These are phyloP conservation scores for Actinia equina DNA, from an alignment of 64 coral and sea anemone species.

Conservation along the genomic window DNA sequence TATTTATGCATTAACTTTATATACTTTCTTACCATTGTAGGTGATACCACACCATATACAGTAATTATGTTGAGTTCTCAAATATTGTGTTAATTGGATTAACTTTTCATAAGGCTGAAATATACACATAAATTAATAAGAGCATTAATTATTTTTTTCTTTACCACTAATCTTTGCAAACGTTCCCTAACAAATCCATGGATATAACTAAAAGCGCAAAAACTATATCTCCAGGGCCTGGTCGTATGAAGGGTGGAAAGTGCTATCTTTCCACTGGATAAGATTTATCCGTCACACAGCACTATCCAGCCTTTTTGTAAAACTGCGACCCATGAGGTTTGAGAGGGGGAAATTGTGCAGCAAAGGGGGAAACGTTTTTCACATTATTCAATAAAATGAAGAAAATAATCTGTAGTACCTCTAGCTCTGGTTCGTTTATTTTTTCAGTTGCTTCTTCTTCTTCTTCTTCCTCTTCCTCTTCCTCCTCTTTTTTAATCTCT, in stretches of 20 bases:
- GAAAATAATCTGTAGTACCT: neutral
- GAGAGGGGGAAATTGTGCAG: too few species aligned
- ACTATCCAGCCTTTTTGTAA: too few species aligned
- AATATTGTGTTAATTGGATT: slow-evolving; percentile 70
- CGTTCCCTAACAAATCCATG: too few species aligned
- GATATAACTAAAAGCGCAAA: too few species aligned
- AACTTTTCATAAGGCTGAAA: slow-evolving; percentile 85
- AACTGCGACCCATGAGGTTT: too few species aligned
- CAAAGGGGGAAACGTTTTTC: too few species aligned
- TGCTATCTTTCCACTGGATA: too few species aligned
- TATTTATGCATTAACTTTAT: too few species aligned
- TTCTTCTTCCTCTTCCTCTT: slow-evolving; percentile 36
- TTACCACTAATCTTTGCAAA: too few species aligned
- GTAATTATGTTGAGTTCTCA: slow-evolving; percentile 72
- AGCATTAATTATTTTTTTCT: neutral
- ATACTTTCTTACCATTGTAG: slow-evolving; percentile 50
- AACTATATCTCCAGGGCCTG: too few species aligned
- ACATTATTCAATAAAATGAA: neutral
- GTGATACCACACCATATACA: slow-evolving; percentile 97
- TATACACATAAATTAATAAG: neutral
- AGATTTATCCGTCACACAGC: too few species aligned
- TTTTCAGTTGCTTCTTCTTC: neutral
- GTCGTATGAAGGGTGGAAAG: too few species aligned
- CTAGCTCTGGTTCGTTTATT: neutral
- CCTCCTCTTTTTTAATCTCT: slow-evolving; percentile 15